Evolutionary conservation across 2,113 vertebrate species (phyloP).

Genomic region (Muntiacus reevesi): DNA sequence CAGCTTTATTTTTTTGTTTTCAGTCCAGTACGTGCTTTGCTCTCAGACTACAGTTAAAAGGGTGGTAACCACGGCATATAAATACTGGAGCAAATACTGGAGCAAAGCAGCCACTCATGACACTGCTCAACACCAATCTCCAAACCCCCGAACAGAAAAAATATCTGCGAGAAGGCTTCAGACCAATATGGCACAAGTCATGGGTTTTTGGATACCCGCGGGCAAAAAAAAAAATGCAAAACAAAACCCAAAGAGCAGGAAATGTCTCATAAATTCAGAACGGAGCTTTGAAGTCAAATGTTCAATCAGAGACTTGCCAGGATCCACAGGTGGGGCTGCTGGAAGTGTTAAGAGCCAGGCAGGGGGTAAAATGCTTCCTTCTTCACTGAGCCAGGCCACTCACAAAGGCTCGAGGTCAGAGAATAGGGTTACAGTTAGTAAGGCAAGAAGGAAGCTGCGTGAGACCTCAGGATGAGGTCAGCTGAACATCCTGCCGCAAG

Average conservation of each 20-base stretch:
- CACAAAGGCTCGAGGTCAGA: neutral
- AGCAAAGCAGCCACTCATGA: neutral
- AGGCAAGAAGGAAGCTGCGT: neutral
- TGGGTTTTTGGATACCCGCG: neutral
- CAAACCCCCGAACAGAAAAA: neutral
- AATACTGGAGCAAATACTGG: neutral
- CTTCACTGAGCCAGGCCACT: neutral
- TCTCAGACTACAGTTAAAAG: neutral
- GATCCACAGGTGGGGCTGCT: neutral
- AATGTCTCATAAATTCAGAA: neutral
- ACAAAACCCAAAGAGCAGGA: neutral
- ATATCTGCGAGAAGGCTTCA: neutral
- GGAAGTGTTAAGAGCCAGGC: neutral
- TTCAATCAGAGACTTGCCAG: neutral
- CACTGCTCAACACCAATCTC: neutral
- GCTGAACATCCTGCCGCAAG: neutral
- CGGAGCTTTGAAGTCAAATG: neutral
- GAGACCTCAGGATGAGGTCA: neutral
- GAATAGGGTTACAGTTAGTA: neutral
- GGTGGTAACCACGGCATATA: neutral
- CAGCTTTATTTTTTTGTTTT: neutral
- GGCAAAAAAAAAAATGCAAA: slow-evolving; percentile 13
- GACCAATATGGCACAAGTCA: neutral
- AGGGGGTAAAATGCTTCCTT: neutral
- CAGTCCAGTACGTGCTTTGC: neutral